Evolutionary conservation across 2,113 vertebrate species (phyloP).

Genomic region (Tiliqua scincoides): DNA sequence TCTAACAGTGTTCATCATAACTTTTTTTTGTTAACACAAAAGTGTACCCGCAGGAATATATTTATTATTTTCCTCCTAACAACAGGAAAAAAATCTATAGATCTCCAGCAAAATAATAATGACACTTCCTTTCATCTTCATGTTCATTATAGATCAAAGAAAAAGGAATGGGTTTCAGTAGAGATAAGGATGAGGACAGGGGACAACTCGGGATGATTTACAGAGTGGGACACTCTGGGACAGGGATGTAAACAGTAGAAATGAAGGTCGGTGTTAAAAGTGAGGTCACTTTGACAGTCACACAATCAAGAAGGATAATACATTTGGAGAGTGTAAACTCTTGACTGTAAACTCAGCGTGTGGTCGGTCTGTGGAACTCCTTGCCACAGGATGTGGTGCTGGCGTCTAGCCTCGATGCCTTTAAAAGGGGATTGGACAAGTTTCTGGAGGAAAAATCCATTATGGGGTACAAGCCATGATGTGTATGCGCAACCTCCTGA

Average conservation of each 20-base stretch:
- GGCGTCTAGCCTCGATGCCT: too few relatives aligned
- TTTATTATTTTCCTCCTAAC: constrained; percentile 19
- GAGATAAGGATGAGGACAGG: neutral
- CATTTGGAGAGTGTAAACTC: too few relatives aligned
- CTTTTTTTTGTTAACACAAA: neutral
- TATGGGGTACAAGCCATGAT: too few relatives aligned
- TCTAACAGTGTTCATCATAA: constrained; percentile 18
- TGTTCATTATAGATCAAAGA: constrained; percentile 4
- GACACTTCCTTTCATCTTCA: neutral
- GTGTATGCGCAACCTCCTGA: too few relatives aligned
- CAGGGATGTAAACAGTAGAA: neutral
- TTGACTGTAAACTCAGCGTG: too few relatives aligned
- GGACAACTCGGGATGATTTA: neutral
- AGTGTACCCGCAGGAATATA: neutral
- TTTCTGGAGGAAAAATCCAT: too few relatives aligned
- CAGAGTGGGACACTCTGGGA: too few relatives aligned
- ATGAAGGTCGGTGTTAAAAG: neutral
- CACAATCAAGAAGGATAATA: neutral
- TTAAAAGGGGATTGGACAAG: too few relatives aligned
- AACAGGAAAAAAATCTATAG: neutral
- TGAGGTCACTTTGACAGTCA: neutral
- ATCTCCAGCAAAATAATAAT: neutral
- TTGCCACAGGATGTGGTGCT: too few relatives aligned
- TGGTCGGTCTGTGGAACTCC: too few relatives aligned
- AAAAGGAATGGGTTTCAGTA: neutral